Base-by-base conservation (phyloP, 2,888 invertebrate species). In the Cantharis nigra region DNA sequence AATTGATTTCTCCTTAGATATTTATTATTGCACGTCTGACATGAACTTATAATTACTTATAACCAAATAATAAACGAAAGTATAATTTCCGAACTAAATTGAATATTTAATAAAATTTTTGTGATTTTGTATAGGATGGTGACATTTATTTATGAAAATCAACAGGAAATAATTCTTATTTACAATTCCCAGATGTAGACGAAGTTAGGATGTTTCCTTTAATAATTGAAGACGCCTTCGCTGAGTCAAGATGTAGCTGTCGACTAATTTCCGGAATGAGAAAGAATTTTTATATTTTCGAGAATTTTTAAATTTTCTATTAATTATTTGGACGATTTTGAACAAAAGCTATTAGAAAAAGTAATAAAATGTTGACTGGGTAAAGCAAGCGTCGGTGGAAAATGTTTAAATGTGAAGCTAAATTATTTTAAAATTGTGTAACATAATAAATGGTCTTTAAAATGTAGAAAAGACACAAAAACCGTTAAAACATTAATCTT, bases 81-180 rank as follows among this genome's bases (percentile, higher is more conserved):
- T 23, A 23, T 67, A 67, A 67, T 26, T 67, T 67, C 65, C 65
- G 65, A 67, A 67, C 26, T 23, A 67, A 67, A 67, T 67, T 23
- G 26, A 67, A 67, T 67, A 23, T 67, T 67, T 67, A 26, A 67
- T 67, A 67, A 67, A 67, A 67, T 67, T 67, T 67, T 67, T 67
- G 23, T 23, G 20, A 49, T 26, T 62, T 74, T 70, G 63, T 28
- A 74, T 69, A 62, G 71, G 74, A 75, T 69, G 63, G 26, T 74
- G 74, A 63, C 79, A 72, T 75, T 78, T 79, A 79, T 77, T 79
- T 77, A 79, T 78, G 78, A 82, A 81, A 80, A 81, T 81, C 81
- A 82, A 82, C 82, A 83, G 83, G 83, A 84, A 84, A 84, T 84
- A 83, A 84, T 82, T 83, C 83, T 83, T 81, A 81, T 84, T 84